Evolutionary conservation across 2,888 invertebrate species (phyloP).

Genomic region (Malachius bipustulatus): DNA sequence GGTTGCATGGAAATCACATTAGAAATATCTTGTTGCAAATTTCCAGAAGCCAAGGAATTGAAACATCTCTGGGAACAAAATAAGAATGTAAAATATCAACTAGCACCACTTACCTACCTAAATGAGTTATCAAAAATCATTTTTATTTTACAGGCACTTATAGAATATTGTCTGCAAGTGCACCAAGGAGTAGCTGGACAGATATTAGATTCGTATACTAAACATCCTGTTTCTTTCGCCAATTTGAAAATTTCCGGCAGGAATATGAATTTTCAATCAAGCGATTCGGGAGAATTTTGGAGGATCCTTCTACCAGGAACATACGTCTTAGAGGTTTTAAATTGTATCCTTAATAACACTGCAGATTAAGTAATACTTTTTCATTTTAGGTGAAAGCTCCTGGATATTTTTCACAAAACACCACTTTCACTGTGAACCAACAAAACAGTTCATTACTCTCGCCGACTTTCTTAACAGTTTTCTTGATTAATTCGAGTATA

Average conservation of each 20-base stretch:
- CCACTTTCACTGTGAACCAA: conserved; percentile 11
- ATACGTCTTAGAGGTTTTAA: too few species aligned
- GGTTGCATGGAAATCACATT: conserved; percentile 57
- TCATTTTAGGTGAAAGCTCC: conserved; percentile 19
- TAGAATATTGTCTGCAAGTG: conserved; percentile 44
- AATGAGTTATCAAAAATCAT: too few species aligned
- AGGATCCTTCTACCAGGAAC: conserved; percentile 49
- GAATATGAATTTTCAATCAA: conserved; percentile 44
- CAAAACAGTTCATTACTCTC: conserved; percentile 6
- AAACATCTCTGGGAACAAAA: conserved; percentile 47
- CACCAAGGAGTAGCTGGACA: conserved; percentile 49
- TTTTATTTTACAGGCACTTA: conserved; percentile 36
- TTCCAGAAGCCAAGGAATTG: conserved; percentile 41
- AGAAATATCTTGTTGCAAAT: conserved; percentile 58
- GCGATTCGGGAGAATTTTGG: conserved; percentile 52
- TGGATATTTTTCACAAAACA: conserved; percentile 18
- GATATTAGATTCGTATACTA: conserved; percentile 38
- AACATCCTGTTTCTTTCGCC: conserved; percentile 39
- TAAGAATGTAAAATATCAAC: conserved; percentile 34
- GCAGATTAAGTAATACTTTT: conserved; percentile 3
- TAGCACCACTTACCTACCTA: conserved; percentile 5
- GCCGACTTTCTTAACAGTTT: conserved; percentile 12
- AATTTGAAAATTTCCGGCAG: conserved; percentile 42
- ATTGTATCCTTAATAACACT: background rate
- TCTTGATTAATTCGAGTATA: conserved; percentile 14